Percentiles rank a stretch among this genome's conserved stretches.
These are phyloP conservation scores for Augiades crinisus DNA, from an alignment of 2,888 invertebrate genomes.

Conservation along the genomic window DNA sequence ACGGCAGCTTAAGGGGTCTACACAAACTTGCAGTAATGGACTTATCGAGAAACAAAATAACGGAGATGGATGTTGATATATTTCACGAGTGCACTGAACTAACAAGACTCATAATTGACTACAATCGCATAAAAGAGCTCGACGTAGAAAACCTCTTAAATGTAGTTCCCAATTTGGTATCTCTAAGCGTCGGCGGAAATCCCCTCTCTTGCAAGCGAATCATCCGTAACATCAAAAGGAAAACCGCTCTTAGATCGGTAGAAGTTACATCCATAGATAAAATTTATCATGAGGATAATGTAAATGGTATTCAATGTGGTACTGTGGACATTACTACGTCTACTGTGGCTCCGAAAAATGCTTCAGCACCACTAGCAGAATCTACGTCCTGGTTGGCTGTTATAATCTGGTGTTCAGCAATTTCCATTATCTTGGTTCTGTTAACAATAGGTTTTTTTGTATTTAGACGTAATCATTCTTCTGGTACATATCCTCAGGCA, in stretches of 20 bases:
- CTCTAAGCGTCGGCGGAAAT: conserved; percentile 66
- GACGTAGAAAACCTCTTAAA: conserved; percentile 55
- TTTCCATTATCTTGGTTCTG: conserved; percentile 40
- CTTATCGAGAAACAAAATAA: conserved; percentile 59
- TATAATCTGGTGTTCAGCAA: conserved; percentile 40
- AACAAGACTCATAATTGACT: conserved; percentile 58
- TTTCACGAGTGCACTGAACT: conserved; percentile 65
- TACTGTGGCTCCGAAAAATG: conserved; percentile 3
- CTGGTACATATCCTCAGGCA: conserved; percentile 37
- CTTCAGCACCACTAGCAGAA: conserved; percentile 7
- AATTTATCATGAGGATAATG: conserved; percentile 69
- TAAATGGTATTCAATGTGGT: conserved; percentile 68
- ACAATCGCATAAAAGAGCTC: conserved; percentile 57
- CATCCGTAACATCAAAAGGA: conserved; percentile 47
- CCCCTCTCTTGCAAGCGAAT: conserved; percentile 64
- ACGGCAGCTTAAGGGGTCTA: conserved; percentile 62
- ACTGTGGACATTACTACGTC: conserved; percentile 35
- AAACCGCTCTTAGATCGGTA: conserved; percentile 40
- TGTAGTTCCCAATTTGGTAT: conserved; percentile 49
- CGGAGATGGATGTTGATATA: conserved; percentile 53
- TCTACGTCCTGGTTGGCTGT: conserved; percentile 32
- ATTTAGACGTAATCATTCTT: conserved; percentile 27
- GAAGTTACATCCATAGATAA: conserved; percentile 65
- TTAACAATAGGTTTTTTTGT: conserved; percentile 30
- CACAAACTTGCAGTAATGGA: conserved; percentile 58